phyloP scores from a whole-genome alignment of 2,113 vertebrate genomes.

The Caranx ignobilis region DNA sequence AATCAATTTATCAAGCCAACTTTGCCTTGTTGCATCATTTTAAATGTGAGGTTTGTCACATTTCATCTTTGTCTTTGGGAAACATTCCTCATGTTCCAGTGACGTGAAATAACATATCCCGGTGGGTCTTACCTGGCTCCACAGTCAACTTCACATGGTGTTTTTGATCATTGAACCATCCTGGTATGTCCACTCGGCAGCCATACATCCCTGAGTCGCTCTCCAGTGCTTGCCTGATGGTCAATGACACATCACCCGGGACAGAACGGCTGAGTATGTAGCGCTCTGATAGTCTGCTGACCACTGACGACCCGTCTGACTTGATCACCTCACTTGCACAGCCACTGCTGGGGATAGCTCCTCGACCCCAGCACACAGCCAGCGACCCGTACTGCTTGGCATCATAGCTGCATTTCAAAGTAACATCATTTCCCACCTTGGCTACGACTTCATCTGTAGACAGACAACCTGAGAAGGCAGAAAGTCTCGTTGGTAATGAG shows the following conservation, averaged over 20 bases:
- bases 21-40: neutral
- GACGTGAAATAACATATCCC: neutral
- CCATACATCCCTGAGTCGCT: constrained; percentile 76
- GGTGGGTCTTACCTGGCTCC: constrained; percentile 67
- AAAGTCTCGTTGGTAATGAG: neutral
- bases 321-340: constrained; percentile 69
- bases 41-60: neutral
- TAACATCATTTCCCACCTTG: constrained; percentile 65
- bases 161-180: constrained; percentile 82
- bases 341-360: constrained; percentile 64
- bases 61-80: neutral
- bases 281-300: constrained; percentile 59
- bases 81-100: neutral
- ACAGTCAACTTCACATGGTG: constrained; percentile 73
- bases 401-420: constrained; percentile 74
- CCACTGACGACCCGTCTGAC: constrained; percentile 61
- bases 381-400: constrained; percentile 58
- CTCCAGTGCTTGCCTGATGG: constrained; percentile 66
- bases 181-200: constrained; percentile 80
- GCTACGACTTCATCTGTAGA: constrained; percentile 39
- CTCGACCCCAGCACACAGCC: constrained; percentile 75
- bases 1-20: neutral
- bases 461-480: constrained; percentile 35
- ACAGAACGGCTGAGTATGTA: constrained; percentile 68
- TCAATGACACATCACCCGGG: constrained; percentile 76